Base-by-base conservation (phyloP, 2,888 invertebrate genomes). In the Cheilosia vernalis region DNA sequence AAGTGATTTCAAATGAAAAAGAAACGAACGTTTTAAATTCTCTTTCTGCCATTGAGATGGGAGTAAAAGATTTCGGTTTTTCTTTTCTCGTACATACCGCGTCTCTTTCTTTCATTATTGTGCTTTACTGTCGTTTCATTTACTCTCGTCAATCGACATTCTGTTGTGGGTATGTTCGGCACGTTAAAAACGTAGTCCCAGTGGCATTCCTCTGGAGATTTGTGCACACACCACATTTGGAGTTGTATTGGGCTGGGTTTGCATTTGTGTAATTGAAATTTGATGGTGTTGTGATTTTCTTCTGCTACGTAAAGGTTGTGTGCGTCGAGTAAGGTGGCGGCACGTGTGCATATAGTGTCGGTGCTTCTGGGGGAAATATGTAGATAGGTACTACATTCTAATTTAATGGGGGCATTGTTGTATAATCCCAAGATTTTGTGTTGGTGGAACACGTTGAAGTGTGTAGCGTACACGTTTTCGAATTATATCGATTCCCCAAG, bases 131-230 rank as follows among this genome's bases (percentile, higher is more conserved):
- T 73, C 30, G 42, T 78, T 56, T 73, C 67, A 73, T 72, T 15
- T 15, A 2, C 24, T 78, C 58, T 44, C 33, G 58, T 69, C 49
- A 69, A 77, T 78, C 63, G 63, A 61, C 78, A 83, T 83, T 83
- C 77, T 78, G 67, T 78, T 55, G 72, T 67, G 67, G 78, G 47
- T 78, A 82, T 30, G 66, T 70, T 83, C 51, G 78, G 78, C 66
- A 83, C 49, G 66, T 73, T 69, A 30, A 82, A 66, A 66, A 66
- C 64, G 82, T 72, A 21, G 19, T 47, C 27, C 30, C 51, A 58
- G 37, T 78, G 56, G 73, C 78, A 83, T 79, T 73, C 72, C 67
- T 76, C 60, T 44, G 58, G 66, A 67, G 51, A 66, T 51, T 56
- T 66, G 66, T 58, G 76, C 58, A 64, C 47, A 63, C 72, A 64